Evolutionary conservation across 2,797 vertebrate genomes (phyloP), one percentile per base, ranked within the genome.

Genomic region (Pterois miles): DNA sequence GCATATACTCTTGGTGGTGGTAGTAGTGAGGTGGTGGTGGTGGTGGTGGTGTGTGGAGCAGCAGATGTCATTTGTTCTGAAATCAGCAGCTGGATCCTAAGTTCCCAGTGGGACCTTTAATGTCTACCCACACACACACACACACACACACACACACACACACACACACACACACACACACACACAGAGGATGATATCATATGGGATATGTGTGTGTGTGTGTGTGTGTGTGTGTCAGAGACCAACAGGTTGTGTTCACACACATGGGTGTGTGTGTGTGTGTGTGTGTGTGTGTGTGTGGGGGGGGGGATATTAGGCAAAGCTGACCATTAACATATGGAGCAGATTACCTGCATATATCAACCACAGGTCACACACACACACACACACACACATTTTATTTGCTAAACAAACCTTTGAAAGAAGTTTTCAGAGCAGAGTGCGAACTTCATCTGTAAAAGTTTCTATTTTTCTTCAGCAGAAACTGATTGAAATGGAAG

Each of bases 31-130:
- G 40, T 64, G 52, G 33, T 40, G 65, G 65, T 74, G 40, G 52
- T 67, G 65, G 60, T 67, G 70, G 80, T 65, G 73, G 78, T 86
- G 69, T 79, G 65, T 80, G 75, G 65, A 60, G 65, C 31, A 86
- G 82, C 90, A 91, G 88, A 91, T 91, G 91, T 80, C 88, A 85
- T 87, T 91, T 86, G 79, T 86, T 89, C 87, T 82, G 83, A 86
- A 89, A 82, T 88, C 86, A 92, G 90, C 92, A 93, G 89, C 91
- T 92, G 92, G 91, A 93, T 91, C 84, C 70, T 57, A 71, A 84
- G 70, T 87, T 91, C 89, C 91, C 85, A 16, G 36, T 81, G 89
- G 89, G 89, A 87, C 78, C 71, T 81, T 85, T 82, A 76, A 83
- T 81, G 83, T 86, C 79, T 77, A 74, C 66, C 74, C 72, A 78